Base-by-base conservation (phyloP, 30 jellyfish, hydroid and myxozoan genomes). In the Phacellophora camtschatica region DNA sequence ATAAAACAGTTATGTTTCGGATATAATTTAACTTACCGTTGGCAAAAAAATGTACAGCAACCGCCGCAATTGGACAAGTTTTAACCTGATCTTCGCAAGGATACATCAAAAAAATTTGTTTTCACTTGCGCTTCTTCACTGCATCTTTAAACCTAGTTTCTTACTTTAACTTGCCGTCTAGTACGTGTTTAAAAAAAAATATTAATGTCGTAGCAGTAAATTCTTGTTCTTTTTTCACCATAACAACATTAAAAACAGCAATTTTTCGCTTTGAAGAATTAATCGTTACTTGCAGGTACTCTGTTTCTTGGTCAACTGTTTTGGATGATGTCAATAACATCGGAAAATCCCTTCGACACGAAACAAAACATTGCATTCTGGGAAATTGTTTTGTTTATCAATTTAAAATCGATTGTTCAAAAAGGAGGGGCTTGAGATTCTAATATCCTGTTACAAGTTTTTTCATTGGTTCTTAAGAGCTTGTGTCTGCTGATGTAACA, bases 51-150 rank as follows among this genome's bases (percentile, higher is more conserved):
- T 3, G 61, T 46, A 16, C 74, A 54, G 74, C 75, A 42, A 37
- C 74, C 28, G 66, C 86, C 86, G 54, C 72, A 33, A 61, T 9
- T 27, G 65, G 86, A 33, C 74, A 53, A 73, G 86, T 74, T 50
- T 73, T 74, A 74, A 62, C 86, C 54, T 73, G 86, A 74, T 33
- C 24, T 28, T 5, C 72, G 86, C 86, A 73, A 73, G 86, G 56
- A 73, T 73, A 42, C 86, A 73, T 73, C 61, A 73, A 73, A 73
- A 57, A 23, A 31, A 67, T 33, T 42, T 36, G 30, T 50, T 67
- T 23, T 25, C 49, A n/a, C n/a, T n/a, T n/a, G n/a, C 66, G 18
- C 74, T 11, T 16, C 16, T 50, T 51, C 74, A 73, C 86, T 73
- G 86, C 86, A 73, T 73, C 48, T 11, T 51, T 51, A 25, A 24